A percentile compares a stretch with the other conserved stretches of the same genome.
phyloP scores from a whole-genome alignment of 2,113 vertebrate genomes.

The Eleginops maclovinus region DNA sequence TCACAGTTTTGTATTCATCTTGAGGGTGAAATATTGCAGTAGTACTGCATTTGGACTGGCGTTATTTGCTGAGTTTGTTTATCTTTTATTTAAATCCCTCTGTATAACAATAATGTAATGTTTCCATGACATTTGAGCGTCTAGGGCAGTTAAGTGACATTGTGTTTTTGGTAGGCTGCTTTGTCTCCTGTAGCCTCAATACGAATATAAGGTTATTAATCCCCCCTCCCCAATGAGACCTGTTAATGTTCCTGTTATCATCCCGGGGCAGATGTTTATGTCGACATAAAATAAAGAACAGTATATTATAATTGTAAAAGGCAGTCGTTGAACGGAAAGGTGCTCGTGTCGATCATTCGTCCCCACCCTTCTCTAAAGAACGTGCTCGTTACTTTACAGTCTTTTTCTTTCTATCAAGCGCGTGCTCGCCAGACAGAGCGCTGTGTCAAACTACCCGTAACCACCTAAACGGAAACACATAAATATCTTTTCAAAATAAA shows the following conservation, averaged over 20 bases:
- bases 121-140: background rate
- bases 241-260: background rate
- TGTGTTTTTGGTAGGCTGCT: background rate
- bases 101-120: background rate
- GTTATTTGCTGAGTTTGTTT: background rate
- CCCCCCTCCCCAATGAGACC: background rate
- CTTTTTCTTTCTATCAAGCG: slow-evolving; percentile 27
- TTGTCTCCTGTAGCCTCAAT: background rate
- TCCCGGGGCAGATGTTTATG: background rate
- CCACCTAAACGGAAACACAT: slow-evolving; percentile 7
- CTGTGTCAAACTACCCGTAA: background rate
- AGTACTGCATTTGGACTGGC: background rate
- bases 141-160: background rate
- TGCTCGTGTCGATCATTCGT: slow-evolving; percentile 50
- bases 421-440: slow-evolving; percentile 38
- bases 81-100: background rate
- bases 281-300: background rate
- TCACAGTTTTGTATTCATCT: background rate
- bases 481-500: slow-evolving; percentile 36
- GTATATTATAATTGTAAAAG: background rate
- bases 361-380: slow-evolving; percentile 39
- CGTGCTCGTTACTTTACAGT: slow-evolving; percentile 67
- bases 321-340: background rate
- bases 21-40: background rate
- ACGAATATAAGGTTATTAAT: background rate